Evolutionary conservation across 1,140 invertebrate species (phyloP).

Genomic region (Andrena cerasifolii): DNA sequence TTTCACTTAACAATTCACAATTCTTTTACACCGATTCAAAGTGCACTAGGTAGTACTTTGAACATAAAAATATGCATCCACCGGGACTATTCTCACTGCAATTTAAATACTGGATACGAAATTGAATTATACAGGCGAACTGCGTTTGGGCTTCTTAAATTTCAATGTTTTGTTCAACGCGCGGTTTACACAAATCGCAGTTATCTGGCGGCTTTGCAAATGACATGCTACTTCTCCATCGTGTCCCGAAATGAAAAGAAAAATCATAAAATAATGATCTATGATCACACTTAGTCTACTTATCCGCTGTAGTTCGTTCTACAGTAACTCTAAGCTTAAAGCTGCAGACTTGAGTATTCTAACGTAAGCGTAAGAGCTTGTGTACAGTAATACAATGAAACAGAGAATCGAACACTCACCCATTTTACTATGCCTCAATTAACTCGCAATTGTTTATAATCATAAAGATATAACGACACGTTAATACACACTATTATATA

Average conservation of each 20-base stretch:
- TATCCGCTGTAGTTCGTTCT: not conserved
- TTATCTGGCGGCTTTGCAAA: not conserved
- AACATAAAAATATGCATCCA: too few species aligned
- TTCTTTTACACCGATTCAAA: too few species aligned
- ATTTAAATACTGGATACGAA: not conserved
- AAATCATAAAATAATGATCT: conserved; percentile 16
- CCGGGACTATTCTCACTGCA: too few species aligned
- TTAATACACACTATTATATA: not conserved
- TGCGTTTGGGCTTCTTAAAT: too few species aligned
- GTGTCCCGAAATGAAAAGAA: not conserved
- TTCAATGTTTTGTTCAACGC: not conserved
- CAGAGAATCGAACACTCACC: not conserved
- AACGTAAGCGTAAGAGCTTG: conserved; percentile 20
- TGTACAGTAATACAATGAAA: conserved; percentile 11
- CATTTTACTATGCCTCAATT: not conserved
- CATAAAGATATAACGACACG: not conserved
- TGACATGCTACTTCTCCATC: not conserved
- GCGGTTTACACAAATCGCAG: conserved; percentile 2
- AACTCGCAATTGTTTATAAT: not conserved
- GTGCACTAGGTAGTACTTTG: too few species aligned
- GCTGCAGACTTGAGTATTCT: conserved; percentile 27
- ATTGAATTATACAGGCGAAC: too few species aligned
- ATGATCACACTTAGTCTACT: conserved; percentile 7
- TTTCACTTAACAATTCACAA: too few species aligned
- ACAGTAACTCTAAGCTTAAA: conserved; percentile 24